A percentile compares a stretch with the other conserved stretches of the same genome.
Evolutionary conservation across 2,113 vertebrate species (phyloP).

Genomic region (Sinocyclocheilus anophthalmus): DNA sequence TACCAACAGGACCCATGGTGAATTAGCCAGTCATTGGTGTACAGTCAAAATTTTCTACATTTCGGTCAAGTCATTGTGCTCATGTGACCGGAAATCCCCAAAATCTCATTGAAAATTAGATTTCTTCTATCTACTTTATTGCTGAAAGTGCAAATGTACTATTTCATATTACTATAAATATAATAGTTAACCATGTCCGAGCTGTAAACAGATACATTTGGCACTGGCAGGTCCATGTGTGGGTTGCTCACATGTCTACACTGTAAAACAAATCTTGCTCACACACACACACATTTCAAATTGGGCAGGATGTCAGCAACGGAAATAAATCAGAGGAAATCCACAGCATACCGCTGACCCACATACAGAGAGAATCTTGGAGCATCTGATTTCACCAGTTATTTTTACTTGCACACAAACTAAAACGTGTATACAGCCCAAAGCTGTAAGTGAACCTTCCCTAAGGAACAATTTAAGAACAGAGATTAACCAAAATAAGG

Average conservation of each 20-base stretch:
- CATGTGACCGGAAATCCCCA: no score
- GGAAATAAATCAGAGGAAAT: constrained; percentile 38
- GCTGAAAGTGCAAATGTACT: no score
- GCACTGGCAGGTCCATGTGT: not conserved
- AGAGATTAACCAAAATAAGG: not conserved
- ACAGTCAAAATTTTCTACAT: no score
- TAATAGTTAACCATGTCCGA: not conserved
- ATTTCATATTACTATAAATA: not conserved
- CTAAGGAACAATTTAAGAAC: not conserved
- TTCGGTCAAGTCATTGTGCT: no score
- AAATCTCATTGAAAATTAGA: no score
- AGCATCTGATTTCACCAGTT: constrained; percentile 5
- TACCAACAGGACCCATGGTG: no score
- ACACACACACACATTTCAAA: constrained; percentile 7
- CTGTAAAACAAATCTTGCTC: constrained; percentile 7
- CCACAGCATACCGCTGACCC: constrained; percentile 24
- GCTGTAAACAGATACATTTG: constrained; percentile 6
- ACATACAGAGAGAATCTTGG: constrained; percentile 20
- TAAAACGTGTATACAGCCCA: not conserved
- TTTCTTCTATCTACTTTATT: no score
- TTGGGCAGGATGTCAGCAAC: constrained; percentile 14
- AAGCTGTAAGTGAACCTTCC: not conserved
- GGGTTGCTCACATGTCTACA: not conserved
- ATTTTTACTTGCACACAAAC: not conserved
- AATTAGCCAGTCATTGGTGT: no score